Base-by-base conservation (phyloP, 2,113 vertebrate species). In the Sporophila hypoxantha region DNA sequence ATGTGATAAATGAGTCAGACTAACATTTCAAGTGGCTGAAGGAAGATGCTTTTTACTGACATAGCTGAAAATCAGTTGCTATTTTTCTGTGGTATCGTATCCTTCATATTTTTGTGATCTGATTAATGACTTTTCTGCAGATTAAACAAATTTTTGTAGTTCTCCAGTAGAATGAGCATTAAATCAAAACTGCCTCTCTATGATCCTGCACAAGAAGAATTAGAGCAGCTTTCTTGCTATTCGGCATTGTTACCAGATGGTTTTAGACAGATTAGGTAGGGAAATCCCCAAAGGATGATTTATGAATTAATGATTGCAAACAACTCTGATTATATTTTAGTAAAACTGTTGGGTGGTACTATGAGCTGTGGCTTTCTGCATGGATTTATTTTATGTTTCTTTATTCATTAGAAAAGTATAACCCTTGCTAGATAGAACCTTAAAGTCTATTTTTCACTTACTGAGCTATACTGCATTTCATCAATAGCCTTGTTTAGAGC, bases 241-340 rank as follows among this genome's bases (percentile, higher is more conserved):
- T 95, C 76, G 83, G 42, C 56, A 60, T 77, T 93, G 76, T 92
- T 92, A 94, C 80, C 93, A 92, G 86, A 94, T 95, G 87, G 82
- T 59, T 93, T 93, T 95, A 93, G 90, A 79, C 86, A 94, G 88
- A 90, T 94, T 94, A 89, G 36, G 52, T 85, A 76, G 57, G 71
- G 77, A 83, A 82, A 86, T 91, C 77, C 78, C 88, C 49, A 82
- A 78, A 77, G 76, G 78, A 78, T 83, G 78, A 90, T 79, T 91
- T 88, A 83, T 80, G 82, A 93, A 94, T 90, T 89, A 87, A 88
- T 92, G 85, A 88, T 93, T 78, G 65, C 82, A 95, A 94, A 88
- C 84, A 93, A 39, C 73, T 80, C 47, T 85, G 88, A 91, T 94
- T 59, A 80, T 81, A 86, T 86, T 77, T 94, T 36, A 82, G 37